Evolutionary conservation across 30 jellyfish, hydroid and myxozoan species (phyloP).

Genomic region (Aurelia aurita complex sp. Pacific): DNA sequence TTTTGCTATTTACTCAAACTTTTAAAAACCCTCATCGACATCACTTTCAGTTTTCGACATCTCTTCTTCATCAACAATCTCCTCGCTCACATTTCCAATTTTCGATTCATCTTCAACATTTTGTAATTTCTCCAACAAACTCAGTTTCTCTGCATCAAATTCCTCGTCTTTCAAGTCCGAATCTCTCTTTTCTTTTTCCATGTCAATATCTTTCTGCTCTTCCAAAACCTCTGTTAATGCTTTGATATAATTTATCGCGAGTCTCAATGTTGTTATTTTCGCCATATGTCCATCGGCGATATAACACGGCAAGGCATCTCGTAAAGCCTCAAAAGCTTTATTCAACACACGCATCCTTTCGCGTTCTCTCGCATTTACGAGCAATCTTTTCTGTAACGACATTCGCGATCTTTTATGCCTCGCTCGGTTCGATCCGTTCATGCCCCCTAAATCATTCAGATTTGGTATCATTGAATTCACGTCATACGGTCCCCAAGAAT

Average conservation of each 20-base stretch:
- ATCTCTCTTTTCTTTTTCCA: constrained; percentile 40
- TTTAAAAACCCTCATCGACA: neutral
- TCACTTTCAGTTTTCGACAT: constrained; percentile 2
- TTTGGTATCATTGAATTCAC: constrained; percentile 44
- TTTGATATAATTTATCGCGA: constrained; percentile 91
- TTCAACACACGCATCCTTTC: constrained; percentile 97
- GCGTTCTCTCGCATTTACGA: constrained; percentile 96
- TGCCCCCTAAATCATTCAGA: constrained; percentile 33
- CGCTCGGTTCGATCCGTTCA: constrained; percentile 41
- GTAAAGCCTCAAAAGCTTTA: constrained; percentile 93
- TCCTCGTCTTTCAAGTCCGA: constrained; percentile 2
- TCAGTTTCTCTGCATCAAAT: constrained; percentile 16
- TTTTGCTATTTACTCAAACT: too few relatives aligned
- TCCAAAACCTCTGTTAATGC: constrained; percentile 88
- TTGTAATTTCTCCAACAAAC: neutral
- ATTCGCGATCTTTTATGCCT: constrained; percentile 93
- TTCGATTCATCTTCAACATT: constrained; percentile 3
- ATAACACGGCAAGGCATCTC: constrained; percentile 98
- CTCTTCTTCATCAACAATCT: neutral
- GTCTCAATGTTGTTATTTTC: constrained; percentile 90
- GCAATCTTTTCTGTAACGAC: constrained; percentile 88
- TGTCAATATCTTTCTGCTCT: constrained; percentile 73
- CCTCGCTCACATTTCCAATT: neutral
- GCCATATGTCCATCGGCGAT: constrained; percentile 99
- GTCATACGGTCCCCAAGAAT: constrained; percentile 66